Conservation (phyloP, 92 coral and sea anemone genomes). For the Porites cylindrica region DNA sequence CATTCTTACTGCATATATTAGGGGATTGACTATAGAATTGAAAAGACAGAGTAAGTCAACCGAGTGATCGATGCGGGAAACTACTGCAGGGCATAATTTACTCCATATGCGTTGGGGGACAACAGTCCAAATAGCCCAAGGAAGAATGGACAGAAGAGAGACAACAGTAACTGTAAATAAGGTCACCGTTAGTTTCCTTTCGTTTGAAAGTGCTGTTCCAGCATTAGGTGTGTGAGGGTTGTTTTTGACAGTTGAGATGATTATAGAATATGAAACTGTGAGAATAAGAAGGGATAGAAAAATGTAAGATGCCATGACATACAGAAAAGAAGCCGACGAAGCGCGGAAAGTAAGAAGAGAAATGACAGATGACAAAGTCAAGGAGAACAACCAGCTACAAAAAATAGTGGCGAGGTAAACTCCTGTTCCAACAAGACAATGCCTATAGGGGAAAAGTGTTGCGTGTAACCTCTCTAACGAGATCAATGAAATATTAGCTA, state of each 20-base stretch:
- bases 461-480: slow-evolving; percentile 7
- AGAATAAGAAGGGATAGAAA: not conserved
- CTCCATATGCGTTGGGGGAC: not conserved
- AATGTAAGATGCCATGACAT: not conserved
- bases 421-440: not conserved
- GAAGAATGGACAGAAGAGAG: not conserved
- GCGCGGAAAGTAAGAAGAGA: not conserved
- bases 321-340: not conserved
- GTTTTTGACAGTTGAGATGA: not conserved
- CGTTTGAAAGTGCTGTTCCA: not conserved
- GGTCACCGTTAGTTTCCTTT: slow-evolving; percentile 42
- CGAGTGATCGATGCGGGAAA: not conserved
- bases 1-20: slow-evolving; percentile 45
- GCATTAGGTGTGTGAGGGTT: not conserved
- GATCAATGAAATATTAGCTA: not conserved
- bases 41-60: not conserved
- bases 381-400: not conserved
- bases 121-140: not conserved
- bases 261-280: not conserved
- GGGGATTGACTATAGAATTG: slow-evolving; percentile 22
- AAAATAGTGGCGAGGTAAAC: not conserved
- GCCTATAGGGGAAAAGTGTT: not conserved
- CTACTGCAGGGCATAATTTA: not conserved
- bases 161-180: not conserved
- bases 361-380: not conserved